Conservation (phyloP, 2,797 vertebrate genomes). For the Neosalanx taihuensis region DNA sequence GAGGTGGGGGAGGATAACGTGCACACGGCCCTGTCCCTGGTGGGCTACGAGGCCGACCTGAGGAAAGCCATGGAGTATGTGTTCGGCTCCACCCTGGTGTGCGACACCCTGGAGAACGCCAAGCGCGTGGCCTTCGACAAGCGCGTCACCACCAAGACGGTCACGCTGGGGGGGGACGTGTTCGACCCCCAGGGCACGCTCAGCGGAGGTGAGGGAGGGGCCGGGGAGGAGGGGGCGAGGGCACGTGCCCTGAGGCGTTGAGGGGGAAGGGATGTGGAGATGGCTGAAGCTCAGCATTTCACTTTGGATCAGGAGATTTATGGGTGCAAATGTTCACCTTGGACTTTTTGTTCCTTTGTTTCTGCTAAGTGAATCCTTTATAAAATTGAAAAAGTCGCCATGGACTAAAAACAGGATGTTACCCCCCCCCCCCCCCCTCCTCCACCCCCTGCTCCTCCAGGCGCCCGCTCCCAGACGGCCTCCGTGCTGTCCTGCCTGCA, state of each 20-base stretch:
- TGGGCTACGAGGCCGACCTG: constrained; percentile 83
- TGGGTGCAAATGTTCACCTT: neutral
- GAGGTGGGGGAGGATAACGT: constrained; percentile 82
- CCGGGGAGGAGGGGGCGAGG: no score
- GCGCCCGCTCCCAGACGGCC: constrained; percentile 75
- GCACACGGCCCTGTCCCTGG: constrained; percentile 82
- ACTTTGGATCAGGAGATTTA: no score
- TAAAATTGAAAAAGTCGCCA: no score
- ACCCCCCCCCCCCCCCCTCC: neutral
- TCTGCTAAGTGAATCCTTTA: no score
- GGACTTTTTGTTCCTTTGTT: neutral
- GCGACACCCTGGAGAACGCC: constrained; percentile 86
- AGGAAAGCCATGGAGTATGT: constrained; percentile 96
- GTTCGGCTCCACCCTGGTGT: constrained; percentile 89
- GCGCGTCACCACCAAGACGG: constrained; percentile 85
- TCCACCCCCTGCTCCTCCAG: constrained; percentile 66
- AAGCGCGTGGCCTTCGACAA: constrained; percentile 93
- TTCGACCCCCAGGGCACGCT: constrained; percentile 97
- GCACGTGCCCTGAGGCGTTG: neutral
- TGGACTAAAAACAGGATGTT: no score
- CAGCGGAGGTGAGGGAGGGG: constrained; percentile 81
- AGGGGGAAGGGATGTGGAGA: no score
- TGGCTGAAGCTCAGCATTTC: no score
- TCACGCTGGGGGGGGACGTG: constrained; percentile 89
- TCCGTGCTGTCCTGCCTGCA: constrained; percentile 84